These are phyloP conservation scores for Cyphomyrus plagiostoma DNA, from an alignment of 2,113 vertebrate genomes.

Conservation along the genomic window DNA sequence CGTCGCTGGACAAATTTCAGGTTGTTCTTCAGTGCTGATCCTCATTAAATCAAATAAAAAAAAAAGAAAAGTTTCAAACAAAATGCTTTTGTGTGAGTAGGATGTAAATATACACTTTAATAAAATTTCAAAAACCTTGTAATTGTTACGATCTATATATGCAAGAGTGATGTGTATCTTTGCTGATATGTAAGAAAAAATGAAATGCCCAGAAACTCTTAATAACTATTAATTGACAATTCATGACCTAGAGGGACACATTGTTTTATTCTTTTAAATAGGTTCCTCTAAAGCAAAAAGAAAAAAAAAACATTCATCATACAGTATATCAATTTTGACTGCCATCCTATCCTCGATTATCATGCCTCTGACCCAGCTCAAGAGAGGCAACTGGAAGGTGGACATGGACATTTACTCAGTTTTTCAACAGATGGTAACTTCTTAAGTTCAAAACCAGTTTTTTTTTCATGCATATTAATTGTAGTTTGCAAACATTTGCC, in stretches of 20 bases:
- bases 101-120: neutral
- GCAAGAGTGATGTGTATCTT: neutral
- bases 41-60: neutral
- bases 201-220: neutral
- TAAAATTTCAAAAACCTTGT: neutral
- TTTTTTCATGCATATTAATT: neutral
- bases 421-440: neutral
- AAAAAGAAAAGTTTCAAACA: neutral
- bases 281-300: neutral
- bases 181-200: neutral
- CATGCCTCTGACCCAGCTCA: neutral
- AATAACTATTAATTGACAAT: neutral
- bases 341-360: neutral
- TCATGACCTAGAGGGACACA: neutral
- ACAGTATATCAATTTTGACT: neutral
- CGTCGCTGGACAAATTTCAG: neutral
- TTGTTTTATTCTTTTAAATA: neutral
- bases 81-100: neutral
- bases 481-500: neutral
- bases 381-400: neutral
- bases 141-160: neutral
- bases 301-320: neutral
- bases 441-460: neutral
- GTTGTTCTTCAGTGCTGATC: neutral
- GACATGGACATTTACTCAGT: neutral